Evolutionary conservation across 2,888 invertebrate species (phyloP).

Genomic region (Eretmocerus hayati): DNA sequence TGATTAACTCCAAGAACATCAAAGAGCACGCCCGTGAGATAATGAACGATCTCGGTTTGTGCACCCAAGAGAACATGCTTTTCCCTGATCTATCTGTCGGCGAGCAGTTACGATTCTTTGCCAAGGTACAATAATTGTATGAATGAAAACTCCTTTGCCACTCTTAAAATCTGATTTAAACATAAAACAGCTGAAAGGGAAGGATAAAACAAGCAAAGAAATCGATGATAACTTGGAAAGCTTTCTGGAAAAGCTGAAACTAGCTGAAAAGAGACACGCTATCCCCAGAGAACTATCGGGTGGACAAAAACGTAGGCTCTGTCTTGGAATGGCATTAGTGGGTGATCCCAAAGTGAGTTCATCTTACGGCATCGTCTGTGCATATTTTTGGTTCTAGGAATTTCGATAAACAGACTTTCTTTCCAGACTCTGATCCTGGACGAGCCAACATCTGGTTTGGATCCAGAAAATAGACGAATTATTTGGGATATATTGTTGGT

Average conservation of each 20-base stretch:
- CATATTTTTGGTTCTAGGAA: too few relatives aligned
- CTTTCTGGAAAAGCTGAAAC: conserved; percentile 57
- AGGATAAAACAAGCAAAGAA: conserved; percentile 36
- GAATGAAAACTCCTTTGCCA: background rate
- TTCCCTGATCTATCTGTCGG: conserved; percentile 72
- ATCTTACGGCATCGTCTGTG: background rate
- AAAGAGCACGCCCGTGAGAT: conserved; percentile 57
- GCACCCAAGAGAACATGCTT: conserved; percentile 80
- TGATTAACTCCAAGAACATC: conserved; percentile 64
- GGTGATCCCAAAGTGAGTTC: conserved; percentile 57
- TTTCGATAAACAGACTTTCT: too few relatives aligned
- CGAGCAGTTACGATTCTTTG: conserved; percentile 78
- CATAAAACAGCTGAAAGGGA: conserved; percentile 55
- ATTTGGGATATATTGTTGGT: conserved; percentile 75
- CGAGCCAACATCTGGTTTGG: conserved; percentile 81
- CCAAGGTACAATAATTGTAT: conserved; percentile 53
- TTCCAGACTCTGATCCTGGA: conserved; percentile 56
- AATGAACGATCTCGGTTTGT: conserved; percentile 69
- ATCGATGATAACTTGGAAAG: conserved; percentile 51
- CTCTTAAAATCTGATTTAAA: background rate
- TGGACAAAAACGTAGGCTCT: conserved; percentile 82
- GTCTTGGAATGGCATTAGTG: conserved; percentile 73
- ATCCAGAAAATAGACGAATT: conserved; percentile 75
- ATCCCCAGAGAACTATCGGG: conserved; percentile 66
- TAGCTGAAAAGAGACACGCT: conserved; percentile 56